phyloP scores from a whole-genome alignment of 2,113 vertebrate genomes.

The Perognathus longimembris region DNA sequence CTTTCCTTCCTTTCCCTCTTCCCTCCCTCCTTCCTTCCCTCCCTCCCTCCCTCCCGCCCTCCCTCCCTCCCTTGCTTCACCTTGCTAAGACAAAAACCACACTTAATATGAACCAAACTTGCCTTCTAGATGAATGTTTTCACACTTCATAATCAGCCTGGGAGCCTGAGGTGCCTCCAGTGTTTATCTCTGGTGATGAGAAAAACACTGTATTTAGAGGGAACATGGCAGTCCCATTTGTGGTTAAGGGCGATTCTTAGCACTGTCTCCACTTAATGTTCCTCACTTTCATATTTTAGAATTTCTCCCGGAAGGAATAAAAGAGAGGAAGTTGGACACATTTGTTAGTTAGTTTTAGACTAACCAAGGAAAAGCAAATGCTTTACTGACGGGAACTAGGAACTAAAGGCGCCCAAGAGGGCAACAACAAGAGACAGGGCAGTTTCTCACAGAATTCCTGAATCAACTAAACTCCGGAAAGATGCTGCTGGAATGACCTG shows the following conservation, averaged over 20 bases:
- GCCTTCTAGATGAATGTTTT: background rate
- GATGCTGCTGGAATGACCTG: background rate
- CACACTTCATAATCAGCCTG: background rate
- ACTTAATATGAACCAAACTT: background rate
- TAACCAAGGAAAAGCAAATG: slow-evolving; percentile 4
- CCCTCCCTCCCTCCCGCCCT: too few relatives aligned
- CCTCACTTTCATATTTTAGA: background rate
- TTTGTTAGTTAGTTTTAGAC: background rate
- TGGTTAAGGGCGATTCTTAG: background rate
- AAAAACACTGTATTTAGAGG: slow-evolving; percentile 12
- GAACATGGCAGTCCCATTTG: background rate
- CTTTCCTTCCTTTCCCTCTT: too few relatives aligned
- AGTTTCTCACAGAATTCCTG: background rate
- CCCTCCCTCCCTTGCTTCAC: too few relatives aligned
- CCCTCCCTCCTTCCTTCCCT: too few relatives aligned
- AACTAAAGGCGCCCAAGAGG: background rate
- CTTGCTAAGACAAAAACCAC: background rate
- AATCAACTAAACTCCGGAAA: background rate
- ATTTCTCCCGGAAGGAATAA: slow-evolving; percentile 21
- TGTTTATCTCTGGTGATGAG: slow-evolving; percentile 8
- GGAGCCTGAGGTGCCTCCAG: background rate
- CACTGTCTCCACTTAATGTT: background rate
- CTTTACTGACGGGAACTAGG: background rate
- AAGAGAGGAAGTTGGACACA: background rate
- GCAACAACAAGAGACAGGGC: background rate